Conservation (phyloP, 2,113 vertebrate species). For the Hymenochirus boettgeri region DNA sequence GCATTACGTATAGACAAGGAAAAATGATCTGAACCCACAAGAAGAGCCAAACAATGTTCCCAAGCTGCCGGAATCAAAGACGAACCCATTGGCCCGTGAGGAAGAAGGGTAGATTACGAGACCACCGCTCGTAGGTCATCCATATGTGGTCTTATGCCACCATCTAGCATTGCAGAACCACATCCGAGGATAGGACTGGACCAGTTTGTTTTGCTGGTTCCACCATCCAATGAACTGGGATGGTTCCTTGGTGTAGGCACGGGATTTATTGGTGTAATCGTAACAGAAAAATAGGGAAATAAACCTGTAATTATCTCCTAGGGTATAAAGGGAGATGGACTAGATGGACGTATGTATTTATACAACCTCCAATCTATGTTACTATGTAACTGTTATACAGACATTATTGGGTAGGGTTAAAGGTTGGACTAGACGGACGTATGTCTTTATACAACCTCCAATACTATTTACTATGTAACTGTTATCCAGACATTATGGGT, state of each 20-base stretch:
- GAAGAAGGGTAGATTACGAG: conserved; percentile 82
- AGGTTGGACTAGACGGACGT: too few species aligned
- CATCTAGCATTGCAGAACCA: conserved; percentile 88
- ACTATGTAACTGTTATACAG: too few species aligned
- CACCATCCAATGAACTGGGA: conserved; percentile 81
- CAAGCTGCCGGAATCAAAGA: conserved; percentile 64
- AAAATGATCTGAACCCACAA: conserved; percentile 79
- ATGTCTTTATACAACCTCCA: too few species aligned
- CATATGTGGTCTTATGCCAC: conserved; percentile 83
- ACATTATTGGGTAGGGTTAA: too few species aligned
- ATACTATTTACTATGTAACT: too few species aligned
- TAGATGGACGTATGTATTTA: too few species aligned
- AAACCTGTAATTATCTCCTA: not conserved
- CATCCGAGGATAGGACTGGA: conserved; percentile 87
- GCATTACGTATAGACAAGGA: conserved; percentile 70
- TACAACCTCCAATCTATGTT: too few species aligned
- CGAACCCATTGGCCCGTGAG: conserved; percentile 76
- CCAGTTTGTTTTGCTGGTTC: conserved; percentile 87
- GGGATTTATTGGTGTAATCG: conserved; percentile 77
- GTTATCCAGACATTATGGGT: too few species aligned
- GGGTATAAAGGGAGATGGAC: too few species aligned
- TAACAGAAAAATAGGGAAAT: not conserved
- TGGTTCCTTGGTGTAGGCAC: conserved; percentile 75
- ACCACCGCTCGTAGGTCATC: conserved; percentile 88
- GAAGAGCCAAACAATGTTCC: conserved; percentile 82